A percentile compares a stretch with the other conserved stretches of the same genome.
Conservation (phyloP, 2,113 vertebrate species). For the Xyliphius kryptos region DNA sequence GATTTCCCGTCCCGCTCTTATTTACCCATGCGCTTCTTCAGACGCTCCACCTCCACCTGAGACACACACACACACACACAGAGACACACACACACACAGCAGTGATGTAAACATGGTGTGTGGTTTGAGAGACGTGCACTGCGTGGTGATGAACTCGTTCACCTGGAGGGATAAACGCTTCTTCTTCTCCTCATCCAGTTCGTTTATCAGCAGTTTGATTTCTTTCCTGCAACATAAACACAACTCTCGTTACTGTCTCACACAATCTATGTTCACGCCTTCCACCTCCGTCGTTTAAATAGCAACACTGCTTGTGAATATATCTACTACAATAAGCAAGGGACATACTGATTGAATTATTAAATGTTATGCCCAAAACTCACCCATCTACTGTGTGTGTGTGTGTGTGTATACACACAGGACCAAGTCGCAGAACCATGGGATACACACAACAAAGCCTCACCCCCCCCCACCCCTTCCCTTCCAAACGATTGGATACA, state of each 20-base stretch:
- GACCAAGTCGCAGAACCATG: too few relatives aligned
- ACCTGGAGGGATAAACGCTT: slow-evolving; percentile 92
- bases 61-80: not conserved
- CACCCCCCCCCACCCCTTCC: too few relatives aligned
- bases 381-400: too few relatives aligned
- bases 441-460: too few relatives aligned
- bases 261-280: too few relatives aligned
- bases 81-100: not conserved
- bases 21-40: slow-evolving; percentile 94
- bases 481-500: too few relatives aligned
- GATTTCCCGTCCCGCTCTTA: slow-evolving; percentile 46
- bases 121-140: not conserved
- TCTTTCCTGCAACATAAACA: slow-evolving; percentile 75
- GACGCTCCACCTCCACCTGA: slow-evolving; percentile 89
- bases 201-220: slow-evolving; percentile 89
- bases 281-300: too few relatives aligned
- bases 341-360: too few relatives aligned
- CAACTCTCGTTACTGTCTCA: not conserved
- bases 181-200: slow-evolving; percentile 96
- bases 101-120: not conserved
- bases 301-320: too few relatives aligned
- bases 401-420: too few relatives aligned
- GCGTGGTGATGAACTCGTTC: not conserved
- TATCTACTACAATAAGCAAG: too few relatives aligned
- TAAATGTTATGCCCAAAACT: too few relatives aligned